Evolutionary conservation across 1,140 invertebrate species (phyloP), one percentile per base, ranked within the genome.

Genomic region (Telenomus remus): DNA sequence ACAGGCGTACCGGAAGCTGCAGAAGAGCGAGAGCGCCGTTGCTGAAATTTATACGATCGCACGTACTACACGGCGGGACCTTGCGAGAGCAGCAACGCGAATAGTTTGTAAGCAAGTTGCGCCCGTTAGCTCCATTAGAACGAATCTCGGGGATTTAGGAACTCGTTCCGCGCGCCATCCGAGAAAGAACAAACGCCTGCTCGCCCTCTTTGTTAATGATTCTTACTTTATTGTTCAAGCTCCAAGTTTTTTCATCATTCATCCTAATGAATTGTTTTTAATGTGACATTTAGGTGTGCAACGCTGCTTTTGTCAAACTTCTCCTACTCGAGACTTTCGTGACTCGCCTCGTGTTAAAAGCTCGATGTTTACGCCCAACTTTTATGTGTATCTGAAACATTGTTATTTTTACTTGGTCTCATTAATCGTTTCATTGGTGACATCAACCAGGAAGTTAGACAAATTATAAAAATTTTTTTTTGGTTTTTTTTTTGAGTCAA

Each of bases 81-180:
- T 56, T 70, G 19, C n/a, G 64, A 54, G 53, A 75, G 64, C 50
- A 53, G 76, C 64, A 81, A 79, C 73, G 74, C 79, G 81, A 82
- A 84, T 83, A 86, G 83, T 86, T 87, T 83, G 84, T 83, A 83
- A 88, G 82, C 81, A 84, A 86, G 85, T 88, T 86, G 84, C 79
- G 79, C 76, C 84, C 86, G 85, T 88, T 88, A 87, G 83, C 84
- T 86, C 85, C 87, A 86, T 88, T 88, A 87, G 83, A 85, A 87
- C 84, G 83, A 87, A 87, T 87, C 85, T 87, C 82, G 53, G 80
- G 82, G 84, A 88, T 88, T 87, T 86, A 86, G 85, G 79, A 83
- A 82, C 81, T 81, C 54, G 73, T 78, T 80, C 63, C 78, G 19
- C 54, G 33, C n/a, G 43, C n/a, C 47, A 59, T 37, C 49, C 56